Conservation (phyloP, 2,797 vertebrate genomes). For the Notolepis coatsorum region DNA sequence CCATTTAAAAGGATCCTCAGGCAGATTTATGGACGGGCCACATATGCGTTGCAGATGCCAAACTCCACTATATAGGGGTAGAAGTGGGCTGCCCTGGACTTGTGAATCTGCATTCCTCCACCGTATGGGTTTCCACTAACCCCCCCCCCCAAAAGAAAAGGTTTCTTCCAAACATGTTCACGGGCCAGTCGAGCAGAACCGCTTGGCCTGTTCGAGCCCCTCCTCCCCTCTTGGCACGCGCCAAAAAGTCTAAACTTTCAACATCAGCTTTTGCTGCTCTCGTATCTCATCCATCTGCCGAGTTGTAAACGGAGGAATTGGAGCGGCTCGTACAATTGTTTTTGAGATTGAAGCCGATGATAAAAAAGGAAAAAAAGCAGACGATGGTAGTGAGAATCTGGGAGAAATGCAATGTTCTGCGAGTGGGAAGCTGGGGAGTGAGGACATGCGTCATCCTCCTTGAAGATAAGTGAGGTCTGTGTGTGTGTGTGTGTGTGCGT, state of each 20-base stretch:
- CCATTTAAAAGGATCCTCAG: conserved; percentile 52
- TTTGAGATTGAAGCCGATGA: conserved; percentile 41
- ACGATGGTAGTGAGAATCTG: neutral
- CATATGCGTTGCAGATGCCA: conserved; percentile 75
- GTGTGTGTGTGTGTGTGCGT: no score
- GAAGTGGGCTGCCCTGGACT: conserved; percentile 23
- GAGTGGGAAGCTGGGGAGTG: neutral
- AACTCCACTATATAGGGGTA: conserved; percentile 40
- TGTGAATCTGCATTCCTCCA: conserved; percentile 60
- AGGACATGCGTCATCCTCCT: neutral
- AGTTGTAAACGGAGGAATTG: conserved; percentile 40
- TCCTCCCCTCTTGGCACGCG: conserved; percentile 10
- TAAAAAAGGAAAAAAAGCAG: neutral
- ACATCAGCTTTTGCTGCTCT: conserved; percentile 22
- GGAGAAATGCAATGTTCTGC: conserved; percentile 5
- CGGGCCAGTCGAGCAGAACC: conserved; percentile 15
- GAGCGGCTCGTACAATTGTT: conserved; percentile 47
- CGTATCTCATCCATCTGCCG: neutral
- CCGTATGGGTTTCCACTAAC: conserved; percentile 47
- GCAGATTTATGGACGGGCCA: conserved; percentile 50
- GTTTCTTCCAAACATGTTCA: conserved; percentile 8
- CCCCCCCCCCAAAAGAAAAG: conserved; percentile 21
- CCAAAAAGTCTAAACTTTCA: conserved; percentile 35
- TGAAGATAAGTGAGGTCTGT: no score
- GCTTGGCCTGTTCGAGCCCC: neutral